Evolutionary conservation across 2,113 vertebrate genomes (phyloP).

Genomic region (Rhodinocichla rosea): DNA sequence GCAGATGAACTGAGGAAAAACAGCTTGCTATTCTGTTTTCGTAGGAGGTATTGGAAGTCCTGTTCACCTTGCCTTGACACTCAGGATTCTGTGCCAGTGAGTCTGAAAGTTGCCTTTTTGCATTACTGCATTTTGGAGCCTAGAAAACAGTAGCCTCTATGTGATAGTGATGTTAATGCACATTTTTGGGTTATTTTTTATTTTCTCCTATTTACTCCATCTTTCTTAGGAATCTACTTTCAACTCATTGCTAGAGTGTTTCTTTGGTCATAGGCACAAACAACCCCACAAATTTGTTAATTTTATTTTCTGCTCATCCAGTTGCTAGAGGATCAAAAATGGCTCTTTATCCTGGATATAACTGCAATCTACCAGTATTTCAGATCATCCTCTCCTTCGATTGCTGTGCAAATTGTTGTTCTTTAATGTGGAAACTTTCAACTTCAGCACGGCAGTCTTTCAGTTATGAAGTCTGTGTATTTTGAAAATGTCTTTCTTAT

Average conservation of each 20-base stretch:
- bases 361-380: background rate
- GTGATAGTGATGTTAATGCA: background rate
- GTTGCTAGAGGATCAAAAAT: background rate
- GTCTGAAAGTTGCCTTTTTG: background rate
- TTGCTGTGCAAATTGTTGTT: background rate
- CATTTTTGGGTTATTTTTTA: background rate
- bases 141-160: background rate
- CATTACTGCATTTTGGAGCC: background rate
- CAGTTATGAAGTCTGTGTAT: background rate
- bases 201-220: background rate
- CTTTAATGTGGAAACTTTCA: background rate
- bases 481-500: background rate
- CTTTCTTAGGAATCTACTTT: background rate
- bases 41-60: background rate
- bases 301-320: background rate
- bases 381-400: background rate
- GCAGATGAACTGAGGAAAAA: background rate
- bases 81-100: background rate
- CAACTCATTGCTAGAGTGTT: background rate
- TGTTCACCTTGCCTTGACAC: background rate
- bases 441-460: background rate
- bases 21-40: background rate
- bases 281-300: background rate
- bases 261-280: background rate
- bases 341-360: background rate